These are phyloP conservation scores for Aphrophora alni DNA, from an alignment of 2,888 invertebrate species.

Conservation along the genomic window DNA sequence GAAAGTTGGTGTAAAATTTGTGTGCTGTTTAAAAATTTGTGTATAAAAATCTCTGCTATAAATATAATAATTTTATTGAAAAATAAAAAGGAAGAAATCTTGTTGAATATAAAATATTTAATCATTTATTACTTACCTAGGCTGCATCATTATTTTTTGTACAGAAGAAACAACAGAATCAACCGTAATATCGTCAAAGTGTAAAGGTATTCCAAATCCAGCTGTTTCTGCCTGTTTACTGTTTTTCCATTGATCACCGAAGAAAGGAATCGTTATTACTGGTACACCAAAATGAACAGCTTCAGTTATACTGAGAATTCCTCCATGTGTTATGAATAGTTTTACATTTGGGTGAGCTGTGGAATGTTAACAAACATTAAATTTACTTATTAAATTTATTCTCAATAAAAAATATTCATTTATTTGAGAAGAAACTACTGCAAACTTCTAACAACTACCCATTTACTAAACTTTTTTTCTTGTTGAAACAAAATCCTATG, in stretches of 20 bases:
- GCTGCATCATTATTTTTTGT: neutral
- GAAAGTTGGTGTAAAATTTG: no score
- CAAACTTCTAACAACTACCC: no score
- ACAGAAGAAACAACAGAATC: neutral
- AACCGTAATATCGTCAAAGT: neutral
- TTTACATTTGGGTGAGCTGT: neutral
- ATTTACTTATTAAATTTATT: no score
- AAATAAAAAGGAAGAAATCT: no score
- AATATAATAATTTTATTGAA: no score
- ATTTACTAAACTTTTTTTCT: no score
- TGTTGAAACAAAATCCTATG: no score
- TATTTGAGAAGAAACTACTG: no score
- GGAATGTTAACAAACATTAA: neutral
- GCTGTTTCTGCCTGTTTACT: neutral
- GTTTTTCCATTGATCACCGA: neutral
- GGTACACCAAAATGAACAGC: neutral
- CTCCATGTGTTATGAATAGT: neutral
- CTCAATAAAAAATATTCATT: no score
- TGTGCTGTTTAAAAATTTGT: no score
- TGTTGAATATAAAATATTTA: no score
- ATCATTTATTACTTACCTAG: neutral
- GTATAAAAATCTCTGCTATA: no score
- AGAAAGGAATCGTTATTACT: neutral
- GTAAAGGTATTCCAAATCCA: neutral
- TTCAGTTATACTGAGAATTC: neutral